These are phyloP conservation scores for Eurystomus gularis DNA, from an alignment of 2,113 vertebrate species.

Conservation along the genomic window DNA sequence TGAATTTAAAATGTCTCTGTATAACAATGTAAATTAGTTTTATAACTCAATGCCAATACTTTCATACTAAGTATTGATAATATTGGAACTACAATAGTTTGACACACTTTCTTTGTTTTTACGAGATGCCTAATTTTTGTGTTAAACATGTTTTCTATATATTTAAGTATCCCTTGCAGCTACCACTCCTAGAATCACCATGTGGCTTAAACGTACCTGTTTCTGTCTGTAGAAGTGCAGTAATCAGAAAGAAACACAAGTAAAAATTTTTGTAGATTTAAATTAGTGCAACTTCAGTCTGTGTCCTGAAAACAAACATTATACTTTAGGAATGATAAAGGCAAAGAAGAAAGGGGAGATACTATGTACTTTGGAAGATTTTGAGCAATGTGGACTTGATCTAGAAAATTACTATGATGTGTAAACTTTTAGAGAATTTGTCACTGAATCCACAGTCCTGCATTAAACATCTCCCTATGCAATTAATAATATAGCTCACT, in stretches of 20 bases:
- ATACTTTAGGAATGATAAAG: background rate
- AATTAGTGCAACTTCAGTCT: background rate
- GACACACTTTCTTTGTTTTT: background rate
- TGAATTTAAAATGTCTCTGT: background rate
- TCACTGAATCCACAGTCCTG: background rate
- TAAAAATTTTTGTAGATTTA: background rate
- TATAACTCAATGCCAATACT: background rate
- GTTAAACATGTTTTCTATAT: background rate
- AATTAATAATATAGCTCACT: background rate
- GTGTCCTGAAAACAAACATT: background rate
- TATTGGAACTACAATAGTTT: background rate
- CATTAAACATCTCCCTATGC: too few relatives aligned
- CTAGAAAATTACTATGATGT: background rate
- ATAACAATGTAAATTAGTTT: background rate
- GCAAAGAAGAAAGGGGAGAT: background rate
- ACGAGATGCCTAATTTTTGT: background rate
- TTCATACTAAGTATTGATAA: background rate
- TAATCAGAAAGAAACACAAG: background rate
- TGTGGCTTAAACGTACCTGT: background rate
- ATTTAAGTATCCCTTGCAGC: background rate
- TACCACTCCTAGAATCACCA: background rate
- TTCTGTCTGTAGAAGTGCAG: background rate
- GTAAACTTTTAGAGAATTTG: background rate
- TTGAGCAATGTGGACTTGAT: background rate
- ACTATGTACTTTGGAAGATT: background rate